Conservation (phyloP, 2,797 vertebrate species). For the Holocentrus rufus region DNA sequence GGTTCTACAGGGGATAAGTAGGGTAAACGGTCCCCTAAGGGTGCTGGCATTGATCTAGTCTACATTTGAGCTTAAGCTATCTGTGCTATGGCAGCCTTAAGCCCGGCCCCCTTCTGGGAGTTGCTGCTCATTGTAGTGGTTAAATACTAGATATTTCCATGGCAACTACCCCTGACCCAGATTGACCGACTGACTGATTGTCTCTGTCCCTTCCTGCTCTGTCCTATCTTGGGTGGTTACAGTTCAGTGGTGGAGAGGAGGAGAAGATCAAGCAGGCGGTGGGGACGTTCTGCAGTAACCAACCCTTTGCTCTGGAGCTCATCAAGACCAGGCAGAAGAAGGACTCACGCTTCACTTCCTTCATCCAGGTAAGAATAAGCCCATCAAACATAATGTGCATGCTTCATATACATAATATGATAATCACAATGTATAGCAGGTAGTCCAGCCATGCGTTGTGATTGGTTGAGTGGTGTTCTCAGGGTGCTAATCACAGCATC, state of each 20-base stretch:
- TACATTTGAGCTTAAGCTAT: conserved; percentile 55
- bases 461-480: neutral
- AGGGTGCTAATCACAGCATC: too few relatives aligned
- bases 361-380: conserved; percentile 87
- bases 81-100: conserved; percentile 42
- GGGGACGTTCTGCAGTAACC: conserved; percentile 97
- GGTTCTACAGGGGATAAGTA: conserved; percentile 54
- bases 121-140: conserved; percentile 36
- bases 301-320: conserved; percentile 96
- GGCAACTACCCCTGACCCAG: conserved; percentile 57
- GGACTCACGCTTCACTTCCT: conserved; percentile 92
- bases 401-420: neutral
- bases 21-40: conserved; percentile 58
- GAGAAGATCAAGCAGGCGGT: conserved; percentile 95
- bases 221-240: conserved; percentile 54
- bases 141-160: conserved; percentile 52
- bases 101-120: conserved; percentile 51
- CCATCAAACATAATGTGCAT: neutral
- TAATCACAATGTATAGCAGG: neutral
- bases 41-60: conserved; percentile 54
- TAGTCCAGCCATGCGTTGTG: neutral
- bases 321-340: conserved; percentile 98
- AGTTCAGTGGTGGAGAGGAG: conserved; percentile 94
- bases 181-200: conserved; percentile 39
- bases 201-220: conserved; percentile 37